Evolutionary conservation across 2,888 invertebrate species (phyloP), one percentile per base, ranked within the genome.

Genomic region (Nemapogon koenigi): DNA sequence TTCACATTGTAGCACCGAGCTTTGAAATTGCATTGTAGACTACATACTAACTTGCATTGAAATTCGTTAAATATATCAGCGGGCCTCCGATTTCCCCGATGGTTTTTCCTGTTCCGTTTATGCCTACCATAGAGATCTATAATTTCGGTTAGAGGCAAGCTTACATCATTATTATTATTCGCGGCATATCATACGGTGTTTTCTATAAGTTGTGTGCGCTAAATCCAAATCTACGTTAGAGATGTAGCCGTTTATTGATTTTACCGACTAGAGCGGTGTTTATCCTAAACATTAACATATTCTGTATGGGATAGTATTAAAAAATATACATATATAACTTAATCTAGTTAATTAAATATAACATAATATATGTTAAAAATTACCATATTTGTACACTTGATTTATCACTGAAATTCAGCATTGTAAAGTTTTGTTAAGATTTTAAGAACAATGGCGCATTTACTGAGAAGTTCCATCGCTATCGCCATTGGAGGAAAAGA

Each of bases 181-280:
- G n/a, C n/a, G 6, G 28, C 14, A 27, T 14, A 27, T n/a, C 6
- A 14, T 27, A 7, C n/a, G n/a, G 49, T 48, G 53, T 58, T 67
- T 65, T 62, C 59, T 61, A 57, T 49, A 44, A 50, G n/a, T 51
- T 46, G 49, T 55, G 58, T 35, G 53, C 56, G 59, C 50, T 50
- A 42, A 48, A 52, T 43, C 44, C 41, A 44, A 42, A 46, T 8
- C 11, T 57, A 49, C 51, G 51, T 61, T 50, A 57, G 78, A 75
- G 56, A 78, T 78, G 78, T 78, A 78, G 78, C 71, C 76, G 49
- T 50, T 59, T 63, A 63, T 48, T 45, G 53, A 48, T 47, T 50
- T 37, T 46, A 55, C 76, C 76, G 76, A 75, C 75, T 63, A 47
- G 68, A 50, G 73, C 76, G 76, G 78, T 73, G 59, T 26, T 16